Percentiles rank a stretch among this genome's conserved stretches.
Evolutionary conservation across 2,797 vertebrate genomes (phyloP).

Genomic region (Adrianichthys oophorus): DNA sequence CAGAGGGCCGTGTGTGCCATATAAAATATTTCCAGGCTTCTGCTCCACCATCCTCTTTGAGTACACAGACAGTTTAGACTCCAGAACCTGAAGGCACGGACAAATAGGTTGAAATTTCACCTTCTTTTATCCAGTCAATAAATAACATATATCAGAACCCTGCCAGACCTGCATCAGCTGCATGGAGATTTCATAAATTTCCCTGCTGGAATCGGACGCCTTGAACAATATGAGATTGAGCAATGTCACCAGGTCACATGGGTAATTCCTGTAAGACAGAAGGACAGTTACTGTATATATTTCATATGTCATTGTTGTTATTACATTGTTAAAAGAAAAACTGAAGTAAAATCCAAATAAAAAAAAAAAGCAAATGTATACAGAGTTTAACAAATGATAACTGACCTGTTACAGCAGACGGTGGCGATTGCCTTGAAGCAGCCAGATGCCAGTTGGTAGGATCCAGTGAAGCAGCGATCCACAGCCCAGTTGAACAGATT

Average conservation of each 20-base stretch:
- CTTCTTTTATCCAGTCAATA: neutral
- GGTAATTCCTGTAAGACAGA: constrained; percentile 87
- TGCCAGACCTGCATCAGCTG: constrained; percentile 94
- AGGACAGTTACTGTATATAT: neutral
- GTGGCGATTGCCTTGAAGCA: constrained; percentile 99
- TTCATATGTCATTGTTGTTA: neutral
- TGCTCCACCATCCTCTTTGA: constrained; percentile 95
- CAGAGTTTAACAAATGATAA: neutral
- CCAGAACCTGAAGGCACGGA: constrained; percentile 84
- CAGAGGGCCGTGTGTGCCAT: constrained; percentile 92
- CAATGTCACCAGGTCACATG: constrained; percentile 95
- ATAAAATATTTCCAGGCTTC: constrained; percentile 91
- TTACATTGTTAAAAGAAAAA: too few relatives aligned
- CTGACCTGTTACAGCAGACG: constrained; percentile 95
- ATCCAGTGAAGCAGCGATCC: constrained; percentile 97
- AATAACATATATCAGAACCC: neutral
- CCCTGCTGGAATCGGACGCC: constrained; percentile 96
- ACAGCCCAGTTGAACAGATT: constrained; percentile 99
- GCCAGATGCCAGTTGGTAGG: constrained; percentile 95
- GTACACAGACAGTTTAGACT: constrained; percentile 94
- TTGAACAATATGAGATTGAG: constrained; percentile 98
- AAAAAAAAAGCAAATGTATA: neutral
- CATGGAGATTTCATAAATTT: constrained; percentile 99
- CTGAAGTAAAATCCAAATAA: too few relatives aligned
- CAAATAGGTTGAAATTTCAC: constrained; percentile 1